A percentile compares a stretch with the other conserved stretches of the same genome.
phyloP scores from a whole-genome alignment of 2,113 vertebrate species.

The Brachyhypopomus gauderio region DNA sequence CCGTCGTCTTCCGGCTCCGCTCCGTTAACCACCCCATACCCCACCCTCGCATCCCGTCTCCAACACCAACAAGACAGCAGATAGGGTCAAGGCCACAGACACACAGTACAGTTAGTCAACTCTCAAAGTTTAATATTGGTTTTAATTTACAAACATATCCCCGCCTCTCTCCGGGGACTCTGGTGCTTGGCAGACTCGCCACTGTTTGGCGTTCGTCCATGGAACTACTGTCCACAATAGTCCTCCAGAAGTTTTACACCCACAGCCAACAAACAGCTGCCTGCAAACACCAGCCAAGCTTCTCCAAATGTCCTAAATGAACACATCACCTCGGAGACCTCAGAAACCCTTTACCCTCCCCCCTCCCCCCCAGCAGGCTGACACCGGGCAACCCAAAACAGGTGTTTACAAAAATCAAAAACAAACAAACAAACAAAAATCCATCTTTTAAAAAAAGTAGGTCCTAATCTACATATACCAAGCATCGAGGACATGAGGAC shows the following conservation, averaged over 20 bases:
- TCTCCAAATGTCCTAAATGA: constrained; percentile 13
- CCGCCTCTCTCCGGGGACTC: constrained; percentile 27
- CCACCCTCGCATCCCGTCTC: not conserved
- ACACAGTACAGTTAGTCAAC: constrained; percentile 60
- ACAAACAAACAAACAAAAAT: constrained; percentile 51
- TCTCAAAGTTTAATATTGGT: constrained; percentile 51
- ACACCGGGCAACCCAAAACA: constrained; percentile 59
- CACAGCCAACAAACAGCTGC: not conserved
- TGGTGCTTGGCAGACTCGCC: constrained; percentile 21
- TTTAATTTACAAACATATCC: constrained; percentile 52
- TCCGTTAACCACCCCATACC: constrained; percentile 2
- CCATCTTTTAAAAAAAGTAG: constrained; percentile 58
- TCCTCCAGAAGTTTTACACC: not conserved
- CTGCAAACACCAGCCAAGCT: not conserved
- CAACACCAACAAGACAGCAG: constrained; percentile 55
- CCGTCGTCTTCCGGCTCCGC: not conserved
- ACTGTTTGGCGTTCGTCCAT: constrained; percentile 9
- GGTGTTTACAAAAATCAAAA: constrained; percentile 62
- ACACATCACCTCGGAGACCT: constrained; percentile 2
- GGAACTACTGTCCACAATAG: not conserved
- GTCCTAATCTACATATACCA: constrained; percentile 62
- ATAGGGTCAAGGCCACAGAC: constrained; percentile 66
- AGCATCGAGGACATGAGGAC: constrained; percentile 77
- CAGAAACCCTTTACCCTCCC: not conserved
- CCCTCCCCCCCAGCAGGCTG: constrained; percentile 4